A percentile compares a stretch with the other conserved stretches of the same genome.
Evolutionary conservation across 2,888 invertebrate genomes (phyloP).

Genomic region (Tolmerus cingulatus): DNA sequence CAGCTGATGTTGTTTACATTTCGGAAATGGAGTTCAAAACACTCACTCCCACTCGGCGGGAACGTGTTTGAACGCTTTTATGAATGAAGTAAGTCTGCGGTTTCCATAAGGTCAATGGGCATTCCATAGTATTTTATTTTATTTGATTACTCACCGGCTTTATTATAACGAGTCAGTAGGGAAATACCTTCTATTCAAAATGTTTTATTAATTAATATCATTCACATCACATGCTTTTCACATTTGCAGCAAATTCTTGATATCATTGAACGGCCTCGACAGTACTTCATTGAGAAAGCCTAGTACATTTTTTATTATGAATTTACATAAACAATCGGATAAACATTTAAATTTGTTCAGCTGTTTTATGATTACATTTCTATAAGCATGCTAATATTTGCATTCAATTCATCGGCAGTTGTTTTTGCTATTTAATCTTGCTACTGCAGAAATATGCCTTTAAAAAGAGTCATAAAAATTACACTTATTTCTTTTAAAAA

Average conservation of each 20-base stretch:
- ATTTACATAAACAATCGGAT: not conserved
- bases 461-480: not conserved
- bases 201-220: not conserved
- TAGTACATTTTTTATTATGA: not conserved
- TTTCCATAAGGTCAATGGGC: not conserved
- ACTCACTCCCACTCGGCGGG: not conserved
- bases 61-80: not conserved
- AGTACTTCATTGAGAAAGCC: not conserved
- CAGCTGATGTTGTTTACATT: conserved; percentile 30
- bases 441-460: not conserved
- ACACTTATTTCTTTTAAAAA: too few relatives aligned
- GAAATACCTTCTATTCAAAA: not conserved
- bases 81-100: not conserved
- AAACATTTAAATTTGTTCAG: not conserved
- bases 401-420: not conserved
- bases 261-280: not conserved
- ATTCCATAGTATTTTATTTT: not conserved
- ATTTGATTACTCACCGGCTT: not conserved
- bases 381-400: not conserved
- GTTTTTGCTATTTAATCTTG: not conserved
- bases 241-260: not conserved
- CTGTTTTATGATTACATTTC: not conserved
- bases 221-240: not conserved
- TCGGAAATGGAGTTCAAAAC: not conserved
- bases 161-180: not conserved